A percentile compares a stretch with the other conserved stretches of the same genome.
phyloP scores from a whole-genome alignment of 2,888 invertebrate species.

The Ormyrus labotus region DNA sequence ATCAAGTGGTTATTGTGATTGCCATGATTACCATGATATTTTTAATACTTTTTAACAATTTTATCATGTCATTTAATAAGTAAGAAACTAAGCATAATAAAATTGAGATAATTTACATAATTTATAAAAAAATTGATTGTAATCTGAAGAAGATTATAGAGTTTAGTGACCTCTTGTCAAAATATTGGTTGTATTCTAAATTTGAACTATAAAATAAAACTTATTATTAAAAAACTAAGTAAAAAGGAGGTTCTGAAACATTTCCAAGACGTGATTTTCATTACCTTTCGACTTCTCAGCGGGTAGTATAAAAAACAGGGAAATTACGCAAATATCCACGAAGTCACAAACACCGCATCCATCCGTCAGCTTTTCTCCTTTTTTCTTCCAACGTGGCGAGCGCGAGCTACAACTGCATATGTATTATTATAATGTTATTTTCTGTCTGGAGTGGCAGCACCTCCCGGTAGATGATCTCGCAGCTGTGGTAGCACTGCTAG shows the following conservation, averaged over 20 bases:
- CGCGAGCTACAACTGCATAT: conserved; percentile 46
- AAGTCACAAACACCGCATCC: conserved; percentile 64
- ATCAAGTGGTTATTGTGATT: background rate
- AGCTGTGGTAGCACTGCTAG: background rate
- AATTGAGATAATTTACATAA: conserved; percentile 28
- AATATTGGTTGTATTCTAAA: conserved; percentile 24
- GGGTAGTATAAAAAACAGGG: conserved; percentile 22
- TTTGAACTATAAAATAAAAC: background rate
- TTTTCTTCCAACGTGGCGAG: conserved; percentile 73
- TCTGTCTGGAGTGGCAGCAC: conserved; percentile 39
- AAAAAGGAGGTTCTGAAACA: background rate
- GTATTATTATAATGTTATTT: conserved; percentile 19
- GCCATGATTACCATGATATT: too few species aligned
- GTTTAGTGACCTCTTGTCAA: conserved; percentile 58
- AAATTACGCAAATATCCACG: conserved; percentile 39
- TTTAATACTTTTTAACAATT: background rate
- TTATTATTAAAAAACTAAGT: background rate
- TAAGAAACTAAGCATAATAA: background rate
- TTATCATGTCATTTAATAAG: background rate
- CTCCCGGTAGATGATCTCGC: background rate
- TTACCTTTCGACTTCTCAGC: conserved; percentile 2
- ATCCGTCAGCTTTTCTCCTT: conserved; percentile 63
- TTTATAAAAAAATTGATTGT: conserved; percentile 14
- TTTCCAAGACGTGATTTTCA: background rate
- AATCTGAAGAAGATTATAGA: conserved; percentile 36